Percentiles rank a stretch among this genome's conserved stretches.
phyloP scores from a whole-genome alignment of 2,888 invertebrate species.

The Podotricha telesiphe region DNA sequence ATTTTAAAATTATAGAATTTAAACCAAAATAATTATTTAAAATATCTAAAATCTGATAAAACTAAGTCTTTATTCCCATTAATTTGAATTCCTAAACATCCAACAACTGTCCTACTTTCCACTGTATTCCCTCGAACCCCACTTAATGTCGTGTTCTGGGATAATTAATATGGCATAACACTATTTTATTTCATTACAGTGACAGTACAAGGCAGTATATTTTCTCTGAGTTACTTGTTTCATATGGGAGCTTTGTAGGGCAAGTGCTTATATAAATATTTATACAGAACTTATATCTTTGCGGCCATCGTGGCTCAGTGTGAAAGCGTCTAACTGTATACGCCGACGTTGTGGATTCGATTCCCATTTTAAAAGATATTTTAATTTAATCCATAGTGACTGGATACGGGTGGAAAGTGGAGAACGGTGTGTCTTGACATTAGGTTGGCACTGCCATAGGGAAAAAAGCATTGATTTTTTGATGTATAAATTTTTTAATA shows the following conservation, averaged over 20 bases:
- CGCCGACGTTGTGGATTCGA: too few relatives aligned
- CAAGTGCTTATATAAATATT: conserved; percentile 48
- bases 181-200: conserved; percentile 80
- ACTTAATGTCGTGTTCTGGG: conserved; percentile 72
- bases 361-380: too few relatives aligned
- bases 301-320: too few relatives aligned
- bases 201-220: conserved; percentile 64
- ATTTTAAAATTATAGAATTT: background rate
- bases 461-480: too few relatives aligned
- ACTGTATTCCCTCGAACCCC: conserved; percentile 49
- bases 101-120: conserved; percentile 48
- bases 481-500: too few relatives aligned
- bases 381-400: too few relatives aligned
- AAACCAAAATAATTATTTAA: background rate
- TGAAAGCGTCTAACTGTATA: too few relatives aligned
- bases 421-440: too few relatives aligned
- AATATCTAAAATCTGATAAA: background rate
- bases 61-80: conserved; percentile 23
- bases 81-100: conserved; percentile 50
- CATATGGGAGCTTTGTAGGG: conserved; percentile 53
- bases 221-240: conserved; percentile 66
- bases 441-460: background rate
- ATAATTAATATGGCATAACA: conserved; percentile 77
- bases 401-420: too few relatives aligned
- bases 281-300: conserved; percentile 8